phyloP scores from a whole-genome alignment of 1,140 invertebrate species.

The Drosophila kepulauana region DNA sequence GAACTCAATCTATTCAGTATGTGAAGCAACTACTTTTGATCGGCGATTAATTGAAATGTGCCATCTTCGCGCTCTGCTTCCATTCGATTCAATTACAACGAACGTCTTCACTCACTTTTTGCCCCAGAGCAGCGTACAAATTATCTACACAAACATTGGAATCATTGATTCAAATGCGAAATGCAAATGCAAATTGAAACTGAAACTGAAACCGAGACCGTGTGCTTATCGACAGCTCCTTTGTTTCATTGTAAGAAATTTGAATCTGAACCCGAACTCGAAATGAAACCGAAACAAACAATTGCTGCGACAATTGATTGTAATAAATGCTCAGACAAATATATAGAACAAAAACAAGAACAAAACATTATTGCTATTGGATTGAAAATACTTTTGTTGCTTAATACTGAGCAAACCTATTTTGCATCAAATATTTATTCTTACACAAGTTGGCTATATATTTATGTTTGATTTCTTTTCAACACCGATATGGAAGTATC shows the following conservation, averaged over 20 bases:
- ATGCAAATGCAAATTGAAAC: constrained; percentile 1
- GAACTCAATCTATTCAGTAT: constrained; percentile 69
- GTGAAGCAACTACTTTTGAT: constrained; percentile 46
- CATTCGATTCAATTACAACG: constrained; percentile 49
- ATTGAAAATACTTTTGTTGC: background rate
- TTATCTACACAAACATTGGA: constrained; percentile 14
- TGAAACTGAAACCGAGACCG: constrained; percentile 6
- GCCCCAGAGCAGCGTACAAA: background rate
- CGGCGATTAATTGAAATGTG: constrained; percentile 62
- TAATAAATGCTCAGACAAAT: constrained; percentile 7
- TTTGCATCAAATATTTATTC: background rate
- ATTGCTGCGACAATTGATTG: constrained; percentile 16
- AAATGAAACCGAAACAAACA: constrained; percentile 13
- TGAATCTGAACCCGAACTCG: constrained; percentile 8
- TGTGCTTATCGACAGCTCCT: constrained; percentile 28
- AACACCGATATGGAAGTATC: background rate
- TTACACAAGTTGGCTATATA: background rate
- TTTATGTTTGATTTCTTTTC: background rate
- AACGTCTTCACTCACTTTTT: constrained; percentile 21
- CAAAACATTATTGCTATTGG: background rate
- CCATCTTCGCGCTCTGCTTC: background rate
- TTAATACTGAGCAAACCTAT: background rate
- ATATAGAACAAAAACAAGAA: constrained; percentile 8
- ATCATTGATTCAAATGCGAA: constrained; percentile 12
- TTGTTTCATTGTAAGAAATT: constrained; percentile 27